Conservation (phyloP, 2,797 vertebrate genomes). For the Lepilemur septentrionalis region DNA sequence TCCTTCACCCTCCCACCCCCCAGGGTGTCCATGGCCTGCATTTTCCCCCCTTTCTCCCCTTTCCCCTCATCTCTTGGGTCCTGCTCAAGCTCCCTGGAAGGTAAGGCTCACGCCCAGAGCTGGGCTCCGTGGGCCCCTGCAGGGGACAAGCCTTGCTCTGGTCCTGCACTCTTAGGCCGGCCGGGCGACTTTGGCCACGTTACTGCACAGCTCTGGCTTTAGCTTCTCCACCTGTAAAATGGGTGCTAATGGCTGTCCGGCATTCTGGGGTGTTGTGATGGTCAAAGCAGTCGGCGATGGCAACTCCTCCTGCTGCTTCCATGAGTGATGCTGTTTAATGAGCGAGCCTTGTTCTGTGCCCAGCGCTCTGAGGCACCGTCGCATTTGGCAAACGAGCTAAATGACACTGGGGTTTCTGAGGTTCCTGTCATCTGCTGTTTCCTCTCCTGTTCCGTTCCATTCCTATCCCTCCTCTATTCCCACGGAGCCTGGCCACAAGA, state of each 20-base stretch:
- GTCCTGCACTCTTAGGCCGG: fast-evolving
- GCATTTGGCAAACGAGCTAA: not conserved
- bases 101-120: not conserved
- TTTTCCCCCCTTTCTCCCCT: not conserved
- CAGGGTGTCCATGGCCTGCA: fast-evolving
- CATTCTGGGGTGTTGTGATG: not conserved
- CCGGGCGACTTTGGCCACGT: not conserved
- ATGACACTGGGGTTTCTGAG: not conserved
- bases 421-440: not conserved
- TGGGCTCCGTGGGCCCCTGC: not conserved
- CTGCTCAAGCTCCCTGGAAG: not conserved
- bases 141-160: not conserved
- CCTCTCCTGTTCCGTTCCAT: not conserved
- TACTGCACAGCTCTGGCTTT: not conserved
- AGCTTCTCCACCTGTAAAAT: not conserved
- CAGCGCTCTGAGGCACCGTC: no score
- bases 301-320: no score
- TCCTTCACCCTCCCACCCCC: fast-evolving
- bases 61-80: not conserved
- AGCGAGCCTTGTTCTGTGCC: not conserved
- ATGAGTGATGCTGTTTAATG: fast-evolving
- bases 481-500: not conserved
- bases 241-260: not conserved
- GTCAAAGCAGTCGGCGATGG: not conserved
- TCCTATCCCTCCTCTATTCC: not conserved